These are phyloP conservation scores for Littorina saxatilis DNA, from an alignment of 1,140 invertebrate genomes.

Conservation along the genomic window DNA sequence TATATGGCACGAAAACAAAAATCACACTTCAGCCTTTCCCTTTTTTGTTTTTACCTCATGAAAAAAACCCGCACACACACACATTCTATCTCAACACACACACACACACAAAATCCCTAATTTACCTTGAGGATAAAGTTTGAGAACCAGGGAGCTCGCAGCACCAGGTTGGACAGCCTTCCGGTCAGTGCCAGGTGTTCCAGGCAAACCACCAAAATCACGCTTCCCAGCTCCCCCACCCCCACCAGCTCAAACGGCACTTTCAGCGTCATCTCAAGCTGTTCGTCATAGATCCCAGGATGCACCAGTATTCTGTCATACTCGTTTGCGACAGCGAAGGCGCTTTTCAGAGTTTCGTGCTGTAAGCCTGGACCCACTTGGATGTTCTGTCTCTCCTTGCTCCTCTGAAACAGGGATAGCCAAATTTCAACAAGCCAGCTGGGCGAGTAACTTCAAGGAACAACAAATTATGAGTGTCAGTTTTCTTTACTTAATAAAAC, in stretches of 20 bases:
- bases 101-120: background rate
- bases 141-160: slow-evolving; percentile 70
- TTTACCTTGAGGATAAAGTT: slow-evolving; percentile 69
- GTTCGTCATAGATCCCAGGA: slow-evolving; percentile 72
- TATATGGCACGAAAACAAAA: too few relatives aligned
- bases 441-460: too few relatives aligned
- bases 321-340: slow-evolving; percentile 61
- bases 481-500: too few relatives aligned
- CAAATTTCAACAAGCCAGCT: too few relatives aligned
- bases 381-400: slow-evolving; percentile 57
- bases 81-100: too few relatives aligned
- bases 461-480: too few relatives aligned
- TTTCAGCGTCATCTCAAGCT: slow-evolving; percentile 70
- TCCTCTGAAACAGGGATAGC: slow-evolving; percentile 49
- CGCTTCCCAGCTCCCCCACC: slow-evolving; percentile 64
- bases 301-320: slow-evolving; percentile 68
- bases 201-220: slow-evolving; percentile 68
- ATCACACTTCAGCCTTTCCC: too few relatives aligned
- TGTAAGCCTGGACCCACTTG: slow-evolving; percentile 62
- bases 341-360: slow-evolving; percentile 64
- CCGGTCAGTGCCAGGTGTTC: slow-evolving; percentile 66
- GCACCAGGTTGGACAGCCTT: slow-evolving; percentile 66
- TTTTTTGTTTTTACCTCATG: too few relatives aligned
- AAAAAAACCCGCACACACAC: too few relatives aligned
- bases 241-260: slow-evolving; percentile 70